These are phyloP conservation scores for Nasonia giraulti DNA, from an alignment of 1,140 invertebrate species.

Conservation along the genomic window DNA sequence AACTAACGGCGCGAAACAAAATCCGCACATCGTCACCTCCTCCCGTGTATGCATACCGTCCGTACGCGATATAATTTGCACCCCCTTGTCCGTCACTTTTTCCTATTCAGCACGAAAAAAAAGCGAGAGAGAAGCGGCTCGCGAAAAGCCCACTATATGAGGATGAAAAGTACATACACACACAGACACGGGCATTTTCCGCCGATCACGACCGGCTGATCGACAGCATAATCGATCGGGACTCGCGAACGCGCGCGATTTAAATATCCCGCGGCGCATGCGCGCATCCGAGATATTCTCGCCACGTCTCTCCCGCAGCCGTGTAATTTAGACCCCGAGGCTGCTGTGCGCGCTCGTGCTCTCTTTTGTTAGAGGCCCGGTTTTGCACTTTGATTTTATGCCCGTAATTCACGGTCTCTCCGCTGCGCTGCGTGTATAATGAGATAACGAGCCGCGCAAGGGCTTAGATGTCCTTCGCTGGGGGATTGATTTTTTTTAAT, in stretches of 20 bases:
- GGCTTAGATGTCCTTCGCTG: background rate
- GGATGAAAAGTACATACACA: background rate
- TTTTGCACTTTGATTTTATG: background rate
- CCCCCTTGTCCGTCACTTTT: background rate
- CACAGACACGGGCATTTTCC: background rate
- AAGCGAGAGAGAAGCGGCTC: background rate
- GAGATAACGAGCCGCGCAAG: background rate
- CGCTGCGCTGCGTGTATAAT: background rate
- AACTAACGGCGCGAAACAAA: background rate
- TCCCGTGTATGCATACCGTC: background rate
- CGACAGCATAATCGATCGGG: constrained; percentile 46
- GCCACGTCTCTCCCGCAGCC: background rate
- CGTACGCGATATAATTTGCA: constrained; percentile 6
- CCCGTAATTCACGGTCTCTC: background rate
- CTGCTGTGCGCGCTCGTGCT: background rate
- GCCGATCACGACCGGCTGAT: constrained; percentile 32
- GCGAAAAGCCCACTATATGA: background rate
- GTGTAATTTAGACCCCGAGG: constrained; percentile 25
- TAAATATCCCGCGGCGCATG: constrained; percentile 26
- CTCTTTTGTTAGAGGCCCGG: background rate
- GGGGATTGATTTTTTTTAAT: constrained; percentile 21
- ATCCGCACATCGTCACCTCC: background rate
- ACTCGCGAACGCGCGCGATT: constrained; percentile 10
- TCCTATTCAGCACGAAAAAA: no score
- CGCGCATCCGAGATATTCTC: background rate